A percentile compares a stretch with the other conserved stretches of the same genome.
phyloP scores from a whole-genome alignment of 2,888 invertebrate species.

The Ceramica pisi region DNA sequence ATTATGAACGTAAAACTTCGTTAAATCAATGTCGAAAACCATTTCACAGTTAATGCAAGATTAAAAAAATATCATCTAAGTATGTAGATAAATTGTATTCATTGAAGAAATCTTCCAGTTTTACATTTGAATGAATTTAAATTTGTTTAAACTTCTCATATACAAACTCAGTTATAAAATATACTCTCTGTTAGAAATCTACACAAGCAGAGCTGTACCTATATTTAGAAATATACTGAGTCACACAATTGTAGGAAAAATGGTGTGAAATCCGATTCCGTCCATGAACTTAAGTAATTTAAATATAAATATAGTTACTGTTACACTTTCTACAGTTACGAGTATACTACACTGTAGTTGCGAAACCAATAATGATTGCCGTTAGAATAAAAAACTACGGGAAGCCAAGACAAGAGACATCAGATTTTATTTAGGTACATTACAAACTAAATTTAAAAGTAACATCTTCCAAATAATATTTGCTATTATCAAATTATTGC shows the following conservation, averaged over 20 bases:
- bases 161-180: not conserved
- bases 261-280: constrained; percentile 13
- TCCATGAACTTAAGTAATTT: constrained; percentile 4
- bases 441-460: too few relatives aligned
- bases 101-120: not conserved
- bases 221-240: not conserved
- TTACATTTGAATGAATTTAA: not conserved
- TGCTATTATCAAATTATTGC: not conserved
- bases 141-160: not conserved
- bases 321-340: not conserved
- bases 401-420: too few relatives aligned
- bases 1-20: not conserved
- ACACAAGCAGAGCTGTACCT: too few relatives aligned
- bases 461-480: too few relatives aligned
- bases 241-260: not conserved
- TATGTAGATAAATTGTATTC: constrained; percentile 5
- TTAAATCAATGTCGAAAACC: not conserved
- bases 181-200: not conserved
- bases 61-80: constrained; percentile 11
- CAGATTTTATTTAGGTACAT: not conserved
- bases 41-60: not conserved
- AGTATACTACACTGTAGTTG: not conserved
- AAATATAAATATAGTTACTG: constrained; percentile 25
- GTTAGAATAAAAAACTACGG: not conserved
- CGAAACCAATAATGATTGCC: not conserved